Percentiles rank a stretch among this genome's conserved stretches.
Conservation (phyloP, 1,140 invertebrate species). For the Heliconius congener region DNA sequence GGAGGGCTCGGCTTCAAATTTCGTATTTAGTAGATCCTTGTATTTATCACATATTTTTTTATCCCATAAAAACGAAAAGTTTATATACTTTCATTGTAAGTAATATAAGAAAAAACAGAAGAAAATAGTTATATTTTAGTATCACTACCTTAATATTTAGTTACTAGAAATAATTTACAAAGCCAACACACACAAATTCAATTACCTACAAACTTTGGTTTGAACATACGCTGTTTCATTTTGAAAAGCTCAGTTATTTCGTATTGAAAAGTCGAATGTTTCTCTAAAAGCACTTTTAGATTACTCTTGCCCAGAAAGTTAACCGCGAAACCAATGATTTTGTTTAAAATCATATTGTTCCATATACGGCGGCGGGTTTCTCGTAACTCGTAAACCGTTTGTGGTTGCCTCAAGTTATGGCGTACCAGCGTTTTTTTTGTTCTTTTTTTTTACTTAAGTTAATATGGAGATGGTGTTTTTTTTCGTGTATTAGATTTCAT, state of each 20-base stretch:
- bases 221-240: constrained; percentile 1
- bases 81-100: not conserved
- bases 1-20: not conserved
- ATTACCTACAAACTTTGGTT: not conserved
- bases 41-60: not conserved
- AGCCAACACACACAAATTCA: not conserved
- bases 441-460: not conserved
- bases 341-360: constrained; percentile 72
- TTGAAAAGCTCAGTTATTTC: not conserved
- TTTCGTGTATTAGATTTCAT: no score
- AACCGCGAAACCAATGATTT: constrained; percentile 61
- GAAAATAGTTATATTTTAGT: not conserved
- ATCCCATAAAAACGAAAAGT: not conserved
- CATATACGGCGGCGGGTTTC: constrained; percentile 51
- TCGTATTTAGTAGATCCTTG: not conserved
- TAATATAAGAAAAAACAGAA: not conserved
- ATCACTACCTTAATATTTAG: not conserved
- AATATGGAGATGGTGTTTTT: no score
- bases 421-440: not conserved
- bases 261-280: constrained; percentile 3
- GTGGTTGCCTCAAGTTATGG: constrained; percentile 32
- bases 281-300: constrained; percentile 37
- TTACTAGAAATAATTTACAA: not conserved
- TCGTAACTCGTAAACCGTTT: constrained; percentile 57
- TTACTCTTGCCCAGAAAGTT: constrained; percentile 40